Evolutionary conservation across 2,113 vertebrate species (phyloP), one percentile per base, ranked within the genome.

Genomic region (Ornithorhynchus anatinus): DNA sequence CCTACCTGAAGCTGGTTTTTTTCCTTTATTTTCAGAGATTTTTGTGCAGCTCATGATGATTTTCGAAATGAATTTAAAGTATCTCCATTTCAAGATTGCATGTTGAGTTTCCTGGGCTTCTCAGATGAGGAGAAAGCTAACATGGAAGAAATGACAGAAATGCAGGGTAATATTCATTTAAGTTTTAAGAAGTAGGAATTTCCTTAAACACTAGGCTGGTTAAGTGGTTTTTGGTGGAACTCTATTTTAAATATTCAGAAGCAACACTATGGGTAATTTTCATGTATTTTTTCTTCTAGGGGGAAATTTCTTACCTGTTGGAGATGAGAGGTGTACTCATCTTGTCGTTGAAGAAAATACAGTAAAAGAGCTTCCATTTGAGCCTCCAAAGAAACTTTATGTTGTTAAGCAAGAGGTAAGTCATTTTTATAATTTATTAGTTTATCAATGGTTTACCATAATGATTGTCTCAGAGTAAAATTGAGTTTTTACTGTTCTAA

Each of bases 121-220:
- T 97, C 96, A 27, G 94, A 97, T 48, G 98, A 99, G 72, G 98
- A 99, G 19, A 96, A 93, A 88, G 86, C 84, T 54, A 99, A 93
- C 84, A 99, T 99, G 98, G 96, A 99, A 92, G 96, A 99, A 89
- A 95, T 97, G 91, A 98, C 97, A 56, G 89, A 95, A 77, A 99
- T 97, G 94, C 97, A 99, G 69, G 98, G 98, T 99, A 71, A 23
- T 63, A 62, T 33, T 51, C 63, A 56, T 10, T 50, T 59, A 47
- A 52, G 54, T 42, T 5, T 63, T 60, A 45, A 42, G 71, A 59
- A 22, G 60, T 44, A 8, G 60, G 2, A 35, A 36, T 58, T 39
- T 61, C 47, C 29, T 52, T 51, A n/a, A n/a, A n/a, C 10, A 4
- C 3, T 32, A 38, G 17, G 15, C 8, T 64, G 5, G 5, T 50